Evolutionary conservation across 2,888 invertebrate genomes (phyloP).

Genomic region (Aleiodes leptofemur): DNA sequence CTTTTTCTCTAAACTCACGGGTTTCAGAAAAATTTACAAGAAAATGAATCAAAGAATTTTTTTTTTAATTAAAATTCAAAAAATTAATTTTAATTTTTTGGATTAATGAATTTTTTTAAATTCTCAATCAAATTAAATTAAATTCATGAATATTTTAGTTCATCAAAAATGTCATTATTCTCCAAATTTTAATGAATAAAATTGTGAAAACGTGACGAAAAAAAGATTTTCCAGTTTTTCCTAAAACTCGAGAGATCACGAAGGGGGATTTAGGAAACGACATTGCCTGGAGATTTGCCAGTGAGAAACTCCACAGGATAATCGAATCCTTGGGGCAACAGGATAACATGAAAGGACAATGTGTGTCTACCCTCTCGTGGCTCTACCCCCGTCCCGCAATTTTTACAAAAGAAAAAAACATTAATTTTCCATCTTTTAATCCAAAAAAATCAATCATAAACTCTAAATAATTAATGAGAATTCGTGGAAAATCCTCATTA

Average conservation of each 20-base stretch:
- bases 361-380: background rate
- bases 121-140: too few relatives aligned
- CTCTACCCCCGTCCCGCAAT: conserved; percentile 4
- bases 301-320: conserved; percentile 66
- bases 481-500: background rate
- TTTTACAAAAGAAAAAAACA: background rate
- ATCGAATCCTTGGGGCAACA: conserved; percentile 72
- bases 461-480: background rate
- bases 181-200: background rate
- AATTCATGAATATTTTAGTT: too few relatives aligned
- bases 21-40: too few relatives aligned
- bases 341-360: conserved; percentile 65
- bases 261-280: background rate
- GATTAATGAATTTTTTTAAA: too few relatives aligned
- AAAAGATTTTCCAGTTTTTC: background rate
- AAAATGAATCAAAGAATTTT: too few relatives aligned
- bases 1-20: too few relatives aligned
- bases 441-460: background rate
- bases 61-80: too few relatives aligned
- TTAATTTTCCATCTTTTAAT: background rate
- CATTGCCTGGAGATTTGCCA: conserved; percentile 19
- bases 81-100: too few relatives aligned
- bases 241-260: background rate
- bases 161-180: background rate
- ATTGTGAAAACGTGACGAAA: too few relatives aligned